Evolutionary conservation across 2,888 invertebrate species (phyloP), one percentile per base, ranked within the genome.

Genomic region (Pasiphila rectangulata): DNA sequence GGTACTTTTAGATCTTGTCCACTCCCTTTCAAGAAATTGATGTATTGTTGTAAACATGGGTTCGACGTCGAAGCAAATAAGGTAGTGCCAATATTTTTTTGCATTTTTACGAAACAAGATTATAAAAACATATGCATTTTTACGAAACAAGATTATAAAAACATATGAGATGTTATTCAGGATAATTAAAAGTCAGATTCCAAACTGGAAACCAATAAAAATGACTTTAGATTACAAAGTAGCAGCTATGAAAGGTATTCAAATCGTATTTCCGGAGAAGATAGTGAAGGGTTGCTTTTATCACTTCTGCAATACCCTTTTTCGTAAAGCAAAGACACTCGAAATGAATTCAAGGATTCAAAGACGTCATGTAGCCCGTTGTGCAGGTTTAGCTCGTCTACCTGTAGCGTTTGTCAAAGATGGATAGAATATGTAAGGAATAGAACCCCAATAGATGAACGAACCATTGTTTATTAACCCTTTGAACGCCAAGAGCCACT

Each of bases 211-310:
- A 37, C 24, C 21, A 24, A 15, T n/a, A 37, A 37, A 21, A 37
- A 24, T 37, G 36, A 37, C 37, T 16, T 25, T 25, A 16, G 24
- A 37, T 25, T 37, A 37, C 13, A 24, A 37, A 37, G 7, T 13
- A 37, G 37, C 37, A 24, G 37, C 37, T 37, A 37, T 37, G 37
- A 24, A 37, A 16, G 37, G 37, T 15, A 23, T 37, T 24, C 24
- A 37, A 25, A 37, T 7, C 37, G 37, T 37, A 16, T 37, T 39
- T 10, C 27, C 38, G 12, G 38, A 39, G 9, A 17, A 15, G 4
- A 20, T 25, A 39, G 38, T 37, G 4, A 37, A 25, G n/a, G 38
- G 27, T 27, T 39, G 27, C 27, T 27, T 16, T 39, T 39, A n/a
- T 20, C 10, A 39, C 17, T 39, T 27, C 6, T 39, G 38, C 27